phyloP scores from a whole-genome alignment of 2,797 vertebrate species.

The Neoniphon sammara region DNA sequence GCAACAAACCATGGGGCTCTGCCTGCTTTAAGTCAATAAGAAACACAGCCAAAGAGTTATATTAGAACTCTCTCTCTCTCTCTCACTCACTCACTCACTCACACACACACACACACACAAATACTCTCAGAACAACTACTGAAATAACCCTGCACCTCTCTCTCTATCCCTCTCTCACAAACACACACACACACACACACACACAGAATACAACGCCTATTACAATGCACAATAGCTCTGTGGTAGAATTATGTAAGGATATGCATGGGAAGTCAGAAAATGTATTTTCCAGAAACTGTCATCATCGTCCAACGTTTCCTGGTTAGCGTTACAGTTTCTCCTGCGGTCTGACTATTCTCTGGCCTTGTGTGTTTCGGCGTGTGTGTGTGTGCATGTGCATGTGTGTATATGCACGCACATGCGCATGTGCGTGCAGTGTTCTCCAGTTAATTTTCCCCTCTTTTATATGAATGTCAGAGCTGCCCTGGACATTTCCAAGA shows the following conservation, averaged over 20 bases:
- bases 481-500: constrained; percentile 69
- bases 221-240: constrained; percentile 68
- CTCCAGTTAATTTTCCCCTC: constrained; percentile 44
- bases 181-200: constrained; percentile 30
- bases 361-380: constrained; percentile 8
- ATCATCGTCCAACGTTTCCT: constrained; percentile 67
- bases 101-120: constrained; percentile 4
- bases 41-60: constrained; percentile 49
- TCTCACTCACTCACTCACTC: background rate
- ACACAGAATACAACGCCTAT: constrained; percentile 33
- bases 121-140: background rate
- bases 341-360: constrained; percentile 58
- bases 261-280: constrained; percentile 63
- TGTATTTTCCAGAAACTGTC: constrained; percentile 77
- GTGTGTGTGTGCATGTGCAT: constrained; percentile 15
- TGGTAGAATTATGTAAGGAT: constrained; percentile 74
- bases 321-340: constrained; percentile 66
- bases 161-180: background rate
- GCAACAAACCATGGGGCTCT: constrained; percentile 48
- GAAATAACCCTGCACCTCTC: too few relatives aligned
- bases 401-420: constrained; percentile 10
- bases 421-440: constrained; percentile 16
- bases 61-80: constrained; percentile 45
- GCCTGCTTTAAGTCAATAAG: constrained; percentile 65
- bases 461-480: constrained; percentile 65